These are phyloP conservation scores for Tinamus major DNA, from an alignment of 2,797 vertebrate species.

Conservation along the genomic window DNA sequence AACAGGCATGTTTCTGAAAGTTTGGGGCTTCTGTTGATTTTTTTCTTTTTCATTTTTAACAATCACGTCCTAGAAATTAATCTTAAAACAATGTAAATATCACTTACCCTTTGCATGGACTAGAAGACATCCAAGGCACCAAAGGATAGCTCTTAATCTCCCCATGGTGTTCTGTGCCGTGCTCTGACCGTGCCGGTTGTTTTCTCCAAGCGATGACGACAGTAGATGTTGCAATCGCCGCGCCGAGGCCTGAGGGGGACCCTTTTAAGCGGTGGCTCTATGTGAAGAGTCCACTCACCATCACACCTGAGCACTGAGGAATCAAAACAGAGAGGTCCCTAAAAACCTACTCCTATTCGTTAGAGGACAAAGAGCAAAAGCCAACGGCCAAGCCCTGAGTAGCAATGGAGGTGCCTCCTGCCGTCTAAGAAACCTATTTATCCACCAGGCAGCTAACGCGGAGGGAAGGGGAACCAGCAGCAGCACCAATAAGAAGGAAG, in stretches of 20 bases:
- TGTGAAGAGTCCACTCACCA: not conserved
- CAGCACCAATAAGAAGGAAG: conserved; percentile 37
- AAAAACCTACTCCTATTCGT: not conserved
- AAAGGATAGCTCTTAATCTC: conserved; percentile 16
- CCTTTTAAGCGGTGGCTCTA: not conserved
- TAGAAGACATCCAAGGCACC: conserved; percentile 52
- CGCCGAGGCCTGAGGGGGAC: not conserved
- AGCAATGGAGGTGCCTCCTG: not conserved
- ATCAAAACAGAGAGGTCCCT: not conserved
- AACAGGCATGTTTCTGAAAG: not conserved
- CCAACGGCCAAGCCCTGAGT: not conserved
- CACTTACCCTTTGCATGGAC: conserved; percentile 56
- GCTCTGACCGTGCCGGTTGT: not conserved
- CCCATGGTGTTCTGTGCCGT: conserved; percentile 9
- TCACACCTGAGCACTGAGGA: not conserved
- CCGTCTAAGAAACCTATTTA: conserved; percentile 46
- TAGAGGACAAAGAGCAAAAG: not conserved
- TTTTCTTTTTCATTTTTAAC: not conserved
- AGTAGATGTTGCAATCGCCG: not conserved
- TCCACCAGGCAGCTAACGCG: fast-evolving
- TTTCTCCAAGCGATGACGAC: not conserved
- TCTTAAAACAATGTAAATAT: not conserved
- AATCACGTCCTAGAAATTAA: not conserved
- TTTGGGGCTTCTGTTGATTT: fast-evolving
- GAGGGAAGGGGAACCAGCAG: not conserved